phyloP scores from a whole-genome alignment of 2,888 invertebrate genomes.

The Peribatodes rhomboidaria region DNA sequence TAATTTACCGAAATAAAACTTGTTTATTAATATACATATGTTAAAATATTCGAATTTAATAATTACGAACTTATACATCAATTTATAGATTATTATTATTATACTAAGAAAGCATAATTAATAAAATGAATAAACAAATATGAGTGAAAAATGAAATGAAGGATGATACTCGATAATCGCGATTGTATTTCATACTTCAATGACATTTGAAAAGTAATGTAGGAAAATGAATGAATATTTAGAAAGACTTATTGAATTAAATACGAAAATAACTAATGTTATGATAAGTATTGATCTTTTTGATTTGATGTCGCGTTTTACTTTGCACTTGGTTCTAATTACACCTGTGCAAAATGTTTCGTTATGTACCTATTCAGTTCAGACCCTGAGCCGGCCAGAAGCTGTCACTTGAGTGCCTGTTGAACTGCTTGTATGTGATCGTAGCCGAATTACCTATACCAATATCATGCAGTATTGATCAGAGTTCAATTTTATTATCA shows the following conservation, averaged over 20 bases:
- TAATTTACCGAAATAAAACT: slow-evolving; percentile 84
- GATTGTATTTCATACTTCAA: slow-evolving; percentile 85
- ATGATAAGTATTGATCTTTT: slow-evolving; percentile 80
- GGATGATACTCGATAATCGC: slow-evolving; percentile 82
- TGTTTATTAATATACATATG: slow-evolving; percentile 87
- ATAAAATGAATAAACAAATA: slow-evolving; percentile 86
- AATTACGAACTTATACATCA: slow-evolving; percentile 87
- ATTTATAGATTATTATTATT: slow-evolving; percentile 87
- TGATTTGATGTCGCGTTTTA: slow-evolving; percentile 64
- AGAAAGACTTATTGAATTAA: slow-evolving; percentile 87
- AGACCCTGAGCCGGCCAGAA: not conserved
- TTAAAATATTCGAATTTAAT: slow-evolving; percentile 87
- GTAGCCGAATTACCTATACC: slow-evolving; percentile 5
- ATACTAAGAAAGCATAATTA: slow-evolving; percentile 87
- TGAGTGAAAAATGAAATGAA: slow-evolving; percentile 82
- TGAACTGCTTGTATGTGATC: slow-evolving; percentile 21
- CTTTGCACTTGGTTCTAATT: slow-evolving; percentile 43
- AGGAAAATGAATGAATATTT: slow-evolving; percentile 85
- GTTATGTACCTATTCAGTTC: slow-evolving; percentile 4
- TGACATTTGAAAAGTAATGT: slow-evolving; percentile 84
- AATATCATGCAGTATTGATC: slow-evolving; percentile 23
- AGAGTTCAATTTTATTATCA: not conserved
- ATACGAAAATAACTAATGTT: slow-evolving; percentile 85
- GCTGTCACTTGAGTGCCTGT: slow-evolving; percentile 16
- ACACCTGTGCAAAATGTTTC: slow-evolving; percentile 13